phyloP scores from a whole-genome alignment of 2,113 vertebrate species.

The Sorex araneus region DNA sequence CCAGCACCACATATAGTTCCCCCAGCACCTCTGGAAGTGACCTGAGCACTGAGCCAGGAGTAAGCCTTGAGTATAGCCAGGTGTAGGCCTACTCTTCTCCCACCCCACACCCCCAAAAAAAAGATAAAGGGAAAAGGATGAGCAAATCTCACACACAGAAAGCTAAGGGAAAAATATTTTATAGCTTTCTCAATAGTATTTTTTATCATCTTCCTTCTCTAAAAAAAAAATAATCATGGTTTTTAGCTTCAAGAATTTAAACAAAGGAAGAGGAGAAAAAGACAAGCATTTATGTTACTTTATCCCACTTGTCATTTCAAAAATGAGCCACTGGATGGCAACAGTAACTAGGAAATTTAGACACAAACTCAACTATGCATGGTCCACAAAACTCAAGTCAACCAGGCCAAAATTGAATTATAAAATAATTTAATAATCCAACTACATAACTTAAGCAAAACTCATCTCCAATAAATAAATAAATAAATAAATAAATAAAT shows the following conservation, averaged over 20 bases:
- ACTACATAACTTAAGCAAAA: slow-evolving; percentile 44
- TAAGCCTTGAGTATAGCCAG: too few relatives aligned
- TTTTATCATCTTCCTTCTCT: background rate
- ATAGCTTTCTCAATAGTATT: slow-evolving; percentile 10
- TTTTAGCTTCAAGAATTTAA: slow-evolving; percentile 61
- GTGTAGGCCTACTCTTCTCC: too few relatives aligned
- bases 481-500: background rate
- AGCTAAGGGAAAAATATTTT: slow-evolving; percentile 31
- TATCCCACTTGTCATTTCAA: slow-evolving; percentile 66
- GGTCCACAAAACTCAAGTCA: background rate
- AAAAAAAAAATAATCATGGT: background rate
- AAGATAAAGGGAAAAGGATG: background rate
- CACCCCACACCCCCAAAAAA: background rate
- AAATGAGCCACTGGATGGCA: slow-evolving; percentile 72
- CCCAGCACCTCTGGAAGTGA: too few relatives aligned
- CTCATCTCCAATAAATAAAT: slow-evolving; percentile 12
- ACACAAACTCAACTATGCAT: background rate
- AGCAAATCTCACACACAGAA: background rate
- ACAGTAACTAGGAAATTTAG: slow-evolving; percentile 55
- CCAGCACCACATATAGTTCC: too few relatives aligned
- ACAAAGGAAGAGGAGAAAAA: background rate
- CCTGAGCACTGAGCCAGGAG: too few relatives aligned
- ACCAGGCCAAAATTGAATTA: slow-evolving; percentile 50
- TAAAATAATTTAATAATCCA: slow-evolving; percentile 55
- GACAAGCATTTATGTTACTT: slow-evolving; percentile 26